Evolutionary conservation across 2,888 invertebrate species (phyloP).

Genomic region (Oligia fasciuncula): DNA sequence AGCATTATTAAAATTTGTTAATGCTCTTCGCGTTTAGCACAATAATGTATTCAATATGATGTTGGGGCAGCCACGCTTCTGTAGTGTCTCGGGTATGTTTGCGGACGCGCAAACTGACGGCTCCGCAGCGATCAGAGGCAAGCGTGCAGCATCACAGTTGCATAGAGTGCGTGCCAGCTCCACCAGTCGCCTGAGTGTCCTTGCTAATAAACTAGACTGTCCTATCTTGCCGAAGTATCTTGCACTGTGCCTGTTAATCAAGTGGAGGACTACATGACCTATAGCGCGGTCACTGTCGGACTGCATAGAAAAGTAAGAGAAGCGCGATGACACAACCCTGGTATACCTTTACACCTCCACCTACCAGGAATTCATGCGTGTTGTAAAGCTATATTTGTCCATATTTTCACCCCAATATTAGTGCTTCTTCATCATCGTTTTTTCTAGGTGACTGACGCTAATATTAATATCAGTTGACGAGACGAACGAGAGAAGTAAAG

Average conservation of each 20-base stretch:
- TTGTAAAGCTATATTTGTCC: neutral
- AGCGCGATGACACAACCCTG: too few species aligned
- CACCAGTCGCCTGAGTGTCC: neutral
- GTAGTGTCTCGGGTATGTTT: neutral
- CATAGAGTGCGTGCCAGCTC: neutral
- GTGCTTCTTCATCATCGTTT: neutral
- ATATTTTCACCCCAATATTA: neutral
- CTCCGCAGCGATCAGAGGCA: neutral
- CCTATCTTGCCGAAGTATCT: neutral
- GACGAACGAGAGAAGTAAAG: neutral
- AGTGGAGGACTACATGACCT: too few species aligned
- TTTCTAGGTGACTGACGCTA: slow-evolving; percentile 11
- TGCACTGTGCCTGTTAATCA: neutral
- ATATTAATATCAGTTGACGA: slow-evolving; percentile 37
- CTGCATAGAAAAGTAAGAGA: too few species aligned
- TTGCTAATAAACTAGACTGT: neutral
- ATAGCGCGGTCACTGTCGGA: too few species aligned
- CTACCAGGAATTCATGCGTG: neutral
- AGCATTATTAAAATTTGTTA: neutral
- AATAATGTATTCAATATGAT: neutral
- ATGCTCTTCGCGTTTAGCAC: neutral
- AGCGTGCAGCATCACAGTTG: neutral
- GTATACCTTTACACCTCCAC: neutral
- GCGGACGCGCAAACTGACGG: neutral
- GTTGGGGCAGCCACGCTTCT: neutral